These are phyloP conservation scores for Neogale vison DNA, from an alignment of 2,113 vertebrate species.

Conservation along the genomic window DNA sequence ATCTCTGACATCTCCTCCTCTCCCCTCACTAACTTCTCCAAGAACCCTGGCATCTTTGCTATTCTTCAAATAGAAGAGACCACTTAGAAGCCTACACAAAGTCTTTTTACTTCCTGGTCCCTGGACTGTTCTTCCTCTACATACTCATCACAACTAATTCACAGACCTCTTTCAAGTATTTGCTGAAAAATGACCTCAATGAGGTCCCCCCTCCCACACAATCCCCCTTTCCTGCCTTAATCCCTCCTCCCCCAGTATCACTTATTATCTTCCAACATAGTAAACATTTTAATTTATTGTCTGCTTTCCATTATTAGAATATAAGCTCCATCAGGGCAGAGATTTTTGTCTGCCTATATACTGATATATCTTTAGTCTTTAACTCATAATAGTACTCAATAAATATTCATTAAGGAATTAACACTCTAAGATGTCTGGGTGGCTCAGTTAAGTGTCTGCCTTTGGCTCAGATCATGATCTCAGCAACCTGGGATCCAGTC, in stretches of 20 bases:
- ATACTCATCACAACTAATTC: background rate
- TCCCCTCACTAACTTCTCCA: background rate
- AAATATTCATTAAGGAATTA: background rate
- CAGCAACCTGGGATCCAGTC: no score
- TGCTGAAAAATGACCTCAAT: background rate
- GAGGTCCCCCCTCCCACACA: background rate
- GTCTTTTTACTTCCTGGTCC: background rate
- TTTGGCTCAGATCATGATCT: no score
- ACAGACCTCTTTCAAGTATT: background rate
- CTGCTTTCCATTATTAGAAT: background rate
- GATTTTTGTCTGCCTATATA: background rate
- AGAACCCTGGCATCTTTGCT: background rate
- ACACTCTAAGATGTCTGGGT: background rate
- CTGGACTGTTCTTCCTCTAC: background rate
- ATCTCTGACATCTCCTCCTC: background rate
- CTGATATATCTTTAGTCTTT: background rate
- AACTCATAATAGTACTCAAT: background rate
- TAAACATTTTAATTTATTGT: slow-evolving; percentile 4
- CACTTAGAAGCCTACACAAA: background rate
- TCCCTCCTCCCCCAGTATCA: background rate
- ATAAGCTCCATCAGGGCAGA: background rate
- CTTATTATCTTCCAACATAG: background rate
- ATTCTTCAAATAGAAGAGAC: background rate
- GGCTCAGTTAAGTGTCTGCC: no score
- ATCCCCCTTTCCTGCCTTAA: background rate